Evolutionary conservation across 2,113 vertebrate species (phyloP), one percentile per base, ranked within the genome.

Genomic region (Trogon surrucura): DNA sequence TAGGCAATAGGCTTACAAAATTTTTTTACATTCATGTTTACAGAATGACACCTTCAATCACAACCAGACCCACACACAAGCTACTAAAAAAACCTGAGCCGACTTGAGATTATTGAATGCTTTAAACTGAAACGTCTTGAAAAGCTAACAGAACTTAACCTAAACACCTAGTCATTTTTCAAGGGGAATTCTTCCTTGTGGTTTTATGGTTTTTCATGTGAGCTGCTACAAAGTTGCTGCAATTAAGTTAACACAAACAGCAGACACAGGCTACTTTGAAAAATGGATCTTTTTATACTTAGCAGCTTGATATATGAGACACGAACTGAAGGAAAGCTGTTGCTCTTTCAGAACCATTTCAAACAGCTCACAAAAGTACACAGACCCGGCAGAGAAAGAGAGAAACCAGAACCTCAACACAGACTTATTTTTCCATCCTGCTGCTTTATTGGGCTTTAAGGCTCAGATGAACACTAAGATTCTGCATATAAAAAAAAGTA

Each of bases 191-290:
- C 53, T 78, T 73, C 72, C 65, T 87, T 72, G 48, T 44, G 36
- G 58, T 51, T 88, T 71, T 73, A 36, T 5, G 41, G 41, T 66
- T 85, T 91, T 90, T 71, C 72, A 66, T 12, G 25, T n/a, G 44
- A 90, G 48, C 26, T 60, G 60, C 56, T 60, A 51, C 1, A 2
- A 88, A 91, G 60, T 21, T 69, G 41, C 27, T 80, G 47, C 83
- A 95, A 96, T 77, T 62, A 91, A 94, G 21, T 53, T 73, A 83
- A 77, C 58, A 77, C 38, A 88, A 88, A 89, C n/a, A 77, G 32
- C 0, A 0, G 47, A 94, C 57, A 88, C 0, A 5, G 58, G n/a
- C 58, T 80, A 70, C 67, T 85, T 66, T 71, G 47, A 77, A 89
- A 81, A 89, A 41, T 47, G 3, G n/a, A 38, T 62, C 44, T 45